Conservation (phyloP, 2,113 vertebrate species). For the Isurus oxyrinchus region DNA sequence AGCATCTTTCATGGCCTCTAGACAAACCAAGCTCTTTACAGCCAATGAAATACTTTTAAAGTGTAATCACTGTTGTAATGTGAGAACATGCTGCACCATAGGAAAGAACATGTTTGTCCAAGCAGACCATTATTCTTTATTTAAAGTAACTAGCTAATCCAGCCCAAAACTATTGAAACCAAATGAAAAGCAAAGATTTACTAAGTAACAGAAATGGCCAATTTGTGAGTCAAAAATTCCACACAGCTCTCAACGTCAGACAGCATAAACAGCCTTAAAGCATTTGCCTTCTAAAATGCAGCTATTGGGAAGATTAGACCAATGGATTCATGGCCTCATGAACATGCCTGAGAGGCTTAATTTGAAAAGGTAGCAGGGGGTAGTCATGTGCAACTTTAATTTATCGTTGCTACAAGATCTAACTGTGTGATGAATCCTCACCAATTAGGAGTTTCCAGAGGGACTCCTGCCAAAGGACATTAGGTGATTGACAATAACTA, state of each 20-base stretch:
- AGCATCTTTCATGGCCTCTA: not conserved
- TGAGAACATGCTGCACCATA: not conserved
- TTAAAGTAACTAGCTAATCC: not conserved
- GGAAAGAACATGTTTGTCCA: not conserved
- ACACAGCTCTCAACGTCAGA: not conserved
- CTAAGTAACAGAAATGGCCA: not conserved
- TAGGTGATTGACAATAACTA: no score
- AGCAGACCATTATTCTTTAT: not conserved
- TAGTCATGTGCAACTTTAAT: not conserved
- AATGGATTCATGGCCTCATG: no score
- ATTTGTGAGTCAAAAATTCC: not conserved
- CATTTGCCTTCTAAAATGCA: not conserved
- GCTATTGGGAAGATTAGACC: no score
- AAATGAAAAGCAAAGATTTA: not conserved
- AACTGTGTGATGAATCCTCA: not conserved
- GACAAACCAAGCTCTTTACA: not conserved
- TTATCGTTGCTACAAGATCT: not conserved
- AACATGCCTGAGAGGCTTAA: not conserved
- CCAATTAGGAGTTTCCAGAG: not conserved
- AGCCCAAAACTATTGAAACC: not conserved
- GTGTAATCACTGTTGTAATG: not conserved
- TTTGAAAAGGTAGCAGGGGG: not conserved
- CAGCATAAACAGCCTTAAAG: not conserved
- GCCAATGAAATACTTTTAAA: not conserved
- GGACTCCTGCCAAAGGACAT: not conserved